Base-by-base conservation (phyloP, 2,113 vertebrate genomes). In the Chinchilla lanigera region DNA sequence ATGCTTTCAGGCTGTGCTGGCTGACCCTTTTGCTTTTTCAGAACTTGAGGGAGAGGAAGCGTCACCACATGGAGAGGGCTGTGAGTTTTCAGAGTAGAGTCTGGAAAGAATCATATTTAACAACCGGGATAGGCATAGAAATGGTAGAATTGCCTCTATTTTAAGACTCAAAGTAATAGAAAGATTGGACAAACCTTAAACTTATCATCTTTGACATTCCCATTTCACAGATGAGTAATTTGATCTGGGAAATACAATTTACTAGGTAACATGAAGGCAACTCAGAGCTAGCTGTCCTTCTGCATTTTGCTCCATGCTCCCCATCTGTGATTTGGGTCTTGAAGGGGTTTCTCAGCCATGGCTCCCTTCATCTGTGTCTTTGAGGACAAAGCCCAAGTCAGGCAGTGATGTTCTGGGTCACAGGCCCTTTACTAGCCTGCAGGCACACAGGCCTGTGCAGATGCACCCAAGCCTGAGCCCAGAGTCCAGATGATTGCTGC, bases 61-160 rank as follows among this genome's bases (percentile, higher is more conserved):
- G 89, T 92, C 58, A 5, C 35, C 75, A 85, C 92, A n/a, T 73
- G 75, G 69, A 52, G 56, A 47, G 22, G 24, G 50, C 81, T 58
- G 56, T 56, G 80, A 5, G 0, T 86, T 90, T 87, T 92, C 89
- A 93, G 52, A 93, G 69, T 13, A 35, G 22, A 60, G 71, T 96
- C 92, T 97, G 89, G 96, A 97, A 97, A 96, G 89, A 56, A 97
- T 88, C 88, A 56, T 82, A 41, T 87, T 82, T 85, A 90, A 87
- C 63, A 67, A 52, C 24, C 2, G 1, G 61, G 67, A 89, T n/a
- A 77, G 84, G 85, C 90, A 87, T 7, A 82, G 75, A 81, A 92
- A 90, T 38, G 50, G 77, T 50, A 5, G 84, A 38, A 65, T 33
- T 71, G 52, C 63, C 26, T 92, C 84, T 65, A 12, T 58, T 92